Conservation (phyloP, 2,113 vertebrate species). For the Leucosticte australis region DNA sequence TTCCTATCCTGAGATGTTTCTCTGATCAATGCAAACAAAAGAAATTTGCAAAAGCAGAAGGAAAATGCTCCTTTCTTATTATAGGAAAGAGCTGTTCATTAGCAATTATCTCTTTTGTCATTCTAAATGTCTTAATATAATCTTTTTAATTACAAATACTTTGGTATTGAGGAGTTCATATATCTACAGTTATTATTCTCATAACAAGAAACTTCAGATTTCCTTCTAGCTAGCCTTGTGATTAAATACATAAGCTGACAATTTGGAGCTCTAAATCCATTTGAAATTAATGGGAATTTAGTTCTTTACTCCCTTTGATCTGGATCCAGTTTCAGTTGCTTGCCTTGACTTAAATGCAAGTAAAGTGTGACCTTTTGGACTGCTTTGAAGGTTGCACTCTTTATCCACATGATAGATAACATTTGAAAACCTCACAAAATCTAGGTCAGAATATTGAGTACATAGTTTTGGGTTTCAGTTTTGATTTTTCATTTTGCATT, state of each 20-base stretch:
- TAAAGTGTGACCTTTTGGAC: not conserved
- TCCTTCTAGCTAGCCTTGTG: not conserved
- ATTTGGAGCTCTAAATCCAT: slow-evolving; percentile 5
- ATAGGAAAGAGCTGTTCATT: not conserved
- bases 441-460: not conserved
- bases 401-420: not conserved
- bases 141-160: not conserved
- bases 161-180: not conserved
- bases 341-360: not conserved
- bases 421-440: not conserved
- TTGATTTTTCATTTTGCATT: not conserved
- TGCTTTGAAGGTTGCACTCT: not conserved
- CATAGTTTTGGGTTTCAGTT: not conserved
- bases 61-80: not conserved
- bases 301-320: slow-evolving; percentile 27
- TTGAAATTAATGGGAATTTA: slow-evolving; percentile 47
- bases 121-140: not conserved
- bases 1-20: not conserved
- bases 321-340: slow-evolving; percentile 23
- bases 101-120: not conserved
- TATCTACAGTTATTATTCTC: not conserved
- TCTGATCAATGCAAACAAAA: not conserved
- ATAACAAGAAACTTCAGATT: not conserved
- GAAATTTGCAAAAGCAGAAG: not conserved
- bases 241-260: not conserved